Percentiles rank a stretch among this genome's conserved stretches.
These are phyloP conservation scores for Epinephelus cyanopodus DNA, from an alignment of 2,113 vertebrate genomes.

Conservation along the genomic window DNA sequence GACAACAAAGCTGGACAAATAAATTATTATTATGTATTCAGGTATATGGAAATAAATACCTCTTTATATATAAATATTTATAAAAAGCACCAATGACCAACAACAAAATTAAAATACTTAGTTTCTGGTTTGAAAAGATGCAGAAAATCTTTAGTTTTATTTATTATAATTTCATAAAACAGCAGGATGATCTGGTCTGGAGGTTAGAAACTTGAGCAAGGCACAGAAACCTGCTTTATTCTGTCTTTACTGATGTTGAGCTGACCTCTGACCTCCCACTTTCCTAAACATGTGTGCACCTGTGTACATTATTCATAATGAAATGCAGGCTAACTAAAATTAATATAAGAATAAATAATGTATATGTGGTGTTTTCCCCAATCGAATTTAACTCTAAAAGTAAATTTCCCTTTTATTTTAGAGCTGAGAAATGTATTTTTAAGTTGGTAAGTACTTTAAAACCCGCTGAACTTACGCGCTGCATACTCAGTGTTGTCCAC, in stretches of 20 bases:
- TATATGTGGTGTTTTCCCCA: neutral
- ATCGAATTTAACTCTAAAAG: neutral
- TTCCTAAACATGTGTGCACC: neutral
- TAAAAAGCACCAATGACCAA: neutral
- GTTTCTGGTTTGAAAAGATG: neutral
- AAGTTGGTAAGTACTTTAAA: neutral
- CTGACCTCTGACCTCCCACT: conserved; percentile 64
- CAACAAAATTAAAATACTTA: no score
- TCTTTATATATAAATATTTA: neutral
- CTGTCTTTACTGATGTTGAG: neutral
- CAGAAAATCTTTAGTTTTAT: neutral
- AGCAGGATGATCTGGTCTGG: neutral
- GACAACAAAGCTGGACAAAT: no score
- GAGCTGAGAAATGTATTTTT: no score
- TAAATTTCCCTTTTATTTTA: neutral
- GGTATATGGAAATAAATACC: no score
- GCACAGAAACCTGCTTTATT: conserved; percentile 3
- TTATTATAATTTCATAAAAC: neutral
- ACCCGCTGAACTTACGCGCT: conserved; percentile 80
- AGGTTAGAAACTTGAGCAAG: conserved; percentile 3
- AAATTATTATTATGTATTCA: no score
- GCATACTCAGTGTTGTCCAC: conserved; percentile 86
- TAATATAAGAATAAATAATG: neutral
- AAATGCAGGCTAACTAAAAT: neutral
- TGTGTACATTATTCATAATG: neutral